Base-by-base conservation (phyloP, 2,797 vertebrate species). In the Alosa sapidissima region DNA sequence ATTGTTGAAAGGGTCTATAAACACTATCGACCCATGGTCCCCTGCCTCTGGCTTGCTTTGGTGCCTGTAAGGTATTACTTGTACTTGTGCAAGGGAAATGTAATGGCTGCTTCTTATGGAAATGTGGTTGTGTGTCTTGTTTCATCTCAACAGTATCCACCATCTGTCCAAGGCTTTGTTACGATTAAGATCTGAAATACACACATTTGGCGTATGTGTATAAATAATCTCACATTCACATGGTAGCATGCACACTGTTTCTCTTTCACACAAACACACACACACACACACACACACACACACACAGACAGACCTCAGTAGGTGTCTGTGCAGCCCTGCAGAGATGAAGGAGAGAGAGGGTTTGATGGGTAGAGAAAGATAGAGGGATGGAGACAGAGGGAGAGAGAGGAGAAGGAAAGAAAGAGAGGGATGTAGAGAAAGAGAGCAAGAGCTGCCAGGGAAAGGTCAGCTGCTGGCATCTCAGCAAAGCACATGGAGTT, bases 81-180 rank as follows among this genome's bases (percentile, higher is more conserved):
- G 16, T 47, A 21, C 1, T 1, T 33, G 8, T 45, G 14, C 0
- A 19, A 45, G 14, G 16, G 36, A 11, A 19, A 75, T 45, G 9
- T 33, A 21, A 48, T 41, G 49, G 14, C 8, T 13, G 33, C 33
- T 41, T 36, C 33, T 72, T 36, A 72, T 72, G 65, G 28, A 36
- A 75, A 75, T 75, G 68, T 45, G 68, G 14, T 19, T 75, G 33
- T 47, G 72, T 78, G 41, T 21, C 72, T 19, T 47, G 72, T 78
- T 47, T 78, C 41, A 5, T 75, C 4, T 75, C 11, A 75, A 36
- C 68, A 41, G 36, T 36, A 19, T 14, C 14, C 33, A 78, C 41
- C 72, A 78, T 78, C 72, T 78, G 72, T 47, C 72, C 72, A 41
- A 45, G 72, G 14, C 72, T 21, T 78, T 78, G 28, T 19, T 45